A percentile compares a stretch with the other conserved stretches of the same genome.
Evolutionary conservation across 1,140 invertebrate species (phyloP).

Genomic region (Lepidotrigona ventralis): DNA sequence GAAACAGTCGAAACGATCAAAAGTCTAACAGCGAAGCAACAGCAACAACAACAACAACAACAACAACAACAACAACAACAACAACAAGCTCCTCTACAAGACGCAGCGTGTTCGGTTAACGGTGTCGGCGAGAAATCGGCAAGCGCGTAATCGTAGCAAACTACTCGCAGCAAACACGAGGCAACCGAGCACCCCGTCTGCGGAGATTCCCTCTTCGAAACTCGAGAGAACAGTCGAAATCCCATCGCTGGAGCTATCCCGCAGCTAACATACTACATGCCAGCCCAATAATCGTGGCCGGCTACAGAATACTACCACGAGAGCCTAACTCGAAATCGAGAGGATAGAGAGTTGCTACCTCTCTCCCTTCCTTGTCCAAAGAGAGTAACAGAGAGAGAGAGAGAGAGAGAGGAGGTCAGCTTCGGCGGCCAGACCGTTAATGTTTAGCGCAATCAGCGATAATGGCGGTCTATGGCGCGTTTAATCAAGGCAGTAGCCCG

Average conservation of each 20-base stretch:
- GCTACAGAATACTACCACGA: slow-evolving; percentile 51
- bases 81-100: background rate
- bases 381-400: slow-evolving; percentile 26
- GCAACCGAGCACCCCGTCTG: background rate
- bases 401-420: slow-evolving; percentile 46
- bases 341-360: slow-evolving; percentile 20
- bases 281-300: slow-evolving; percentile 65
- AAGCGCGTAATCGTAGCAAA: background rate
- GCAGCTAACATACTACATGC: slow-evolving; percentile 44
- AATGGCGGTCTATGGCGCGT: slow-evolving; percentile 81
- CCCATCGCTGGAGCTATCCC: slow-evolving; percentile 34
- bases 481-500: slow-evolving; percentile 81
- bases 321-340: slow-evolving; percentile 53
- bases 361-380: too few species aligned
- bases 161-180: background rate
- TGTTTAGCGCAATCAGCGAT: slow-evolving; percentile 81
- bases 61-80: background rate
- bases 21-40: background rate
- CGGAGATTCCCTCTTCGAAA: background rate
- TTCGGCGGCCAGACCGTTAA: slow-evolving; percentile 75
- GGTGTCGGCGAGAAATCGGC: background rate
- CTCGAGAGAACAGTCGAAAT: slow-evolving; percentile 42
- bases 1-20: background rate
- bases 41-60: too few species aligned
- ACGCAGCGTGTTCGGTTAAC: background rate